Conservation (phyloP, 2,113 vertebrate species). For the Chamaetylas fuelleborni region DNA sequence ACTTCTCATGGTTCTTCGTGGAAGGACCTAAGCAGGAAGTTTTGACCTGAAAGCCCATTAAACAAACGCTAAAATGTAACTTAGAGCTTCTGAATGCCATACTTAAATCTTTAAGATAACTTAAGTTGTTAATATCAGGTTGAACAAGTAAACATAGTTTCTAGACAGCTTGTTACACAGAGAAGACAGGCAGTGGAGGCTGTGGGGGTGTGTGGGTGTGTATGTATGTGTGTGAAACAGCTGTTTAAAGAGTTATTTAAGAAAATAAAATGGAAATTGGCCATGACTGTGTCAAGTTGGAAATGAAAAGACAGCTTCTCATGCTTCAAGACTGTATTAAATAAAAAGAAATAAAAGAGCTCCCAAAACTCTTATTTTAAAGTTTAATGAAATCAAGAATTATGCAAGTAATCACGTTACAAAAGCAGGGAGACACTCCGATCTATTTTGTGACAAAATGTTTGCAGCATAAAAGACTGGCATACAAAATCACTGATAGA, state of each 20-base stretch:
- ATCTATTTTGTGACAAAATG: not conserved
- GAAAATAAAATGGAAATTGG: not conserved
- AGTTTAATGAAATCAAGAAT: not conserved
- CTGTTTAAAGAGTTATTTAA: not conserved
- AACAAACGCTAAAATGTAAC: not conserved
- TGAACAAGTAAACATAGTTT: not conserved
- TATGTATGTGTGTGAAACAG: not conserved
- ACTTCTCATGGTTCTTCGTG: not conserved
- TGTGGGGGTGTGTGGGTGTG: too few relatives aligned
- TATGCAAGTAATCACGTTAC: not conserved
- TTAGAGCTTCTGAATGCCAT: not conserved
- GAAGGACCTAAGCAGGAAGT: not conserved
- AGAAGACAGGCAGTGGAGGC: not conserved
- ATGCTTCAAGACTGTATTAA: not conserved
- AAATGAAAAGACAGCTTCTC: not conserved
- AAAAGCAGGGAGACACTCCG: not conserved
- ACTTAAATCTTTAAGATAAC: not conserved
- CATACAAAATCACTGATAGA: not conserved
- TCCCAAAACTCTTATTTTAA: not conserved
- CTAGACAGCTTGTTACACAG: not conserved
- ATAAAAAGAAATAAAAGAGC: not conserved
- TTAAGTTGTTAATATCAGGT: not conserved
- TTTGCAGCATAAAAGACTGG: not conserved
- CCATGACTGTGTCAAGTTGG: fast-evolving
- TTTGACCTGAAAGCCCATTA: not conserved